Base-by-base conservation (phyloP, 1,140 invertebrate species). In the Brevipalpus yothersi region DNA sequence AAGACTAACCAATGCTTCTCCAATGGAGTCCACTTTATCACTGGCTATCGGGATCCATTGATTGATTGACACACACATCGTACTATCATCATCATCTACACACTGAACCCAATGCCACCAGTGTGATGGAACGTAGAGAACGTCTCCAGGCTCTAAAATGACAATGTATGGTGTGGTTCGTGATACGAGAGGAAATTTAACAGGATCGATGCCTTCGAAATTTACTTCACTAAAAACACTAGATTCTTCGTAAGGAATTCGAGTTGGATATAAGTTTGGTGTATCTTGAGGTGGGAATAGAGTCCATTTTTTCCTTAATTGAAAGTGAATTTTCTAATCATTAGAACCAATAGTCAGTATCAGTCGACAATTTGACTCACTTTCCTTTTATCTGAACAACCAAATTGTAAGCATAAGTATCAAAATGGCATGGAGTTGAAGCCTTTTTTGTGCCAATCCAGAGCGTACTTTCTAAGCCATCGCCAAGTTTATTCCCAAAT, bases 211-310 rank as follows among this genome's bases (percentile, higher is more conserved):
- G 53, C 63, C 60, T 68, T 78, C 80, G 66, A 88, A 83, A 72
- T 87, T 86, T 41, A 84, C 74, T 70, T 79, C 75, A 69, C 86
- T 91, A 70, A 91, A 97, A 23, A 96, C 77, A 73, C 87, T 95
- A 0, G 90, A 94, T 69, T 97, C 92, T 75, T 96, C 92, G 74
- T 90, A 96, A 15, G 92, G 92, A 60, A 95, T 76, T 68, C 92
- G 77, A 11, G 85, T 86, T 60, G 86, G 80, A 65, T 80, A 79
- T 60, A 95, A 71, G 54, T 64, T 65, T 61, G 77, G 68, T 49
- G 75, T 77, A 47, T 82, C 77, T 61, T 77, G 73, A 17, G 87
- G 87, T 15, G 87, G 83, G 73, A 91, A 94, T n/a, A 97, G 71
- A 31, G 90, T 71, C 92, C 92, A 97, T 58, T 78, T 74, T 72